A percentile compares a stretch with the other conserved stretches of the same genome.
phyloP scores from a whole-genome alignment of 2,888 invertebrate species.

The Amaurobius ferox region DNA sequence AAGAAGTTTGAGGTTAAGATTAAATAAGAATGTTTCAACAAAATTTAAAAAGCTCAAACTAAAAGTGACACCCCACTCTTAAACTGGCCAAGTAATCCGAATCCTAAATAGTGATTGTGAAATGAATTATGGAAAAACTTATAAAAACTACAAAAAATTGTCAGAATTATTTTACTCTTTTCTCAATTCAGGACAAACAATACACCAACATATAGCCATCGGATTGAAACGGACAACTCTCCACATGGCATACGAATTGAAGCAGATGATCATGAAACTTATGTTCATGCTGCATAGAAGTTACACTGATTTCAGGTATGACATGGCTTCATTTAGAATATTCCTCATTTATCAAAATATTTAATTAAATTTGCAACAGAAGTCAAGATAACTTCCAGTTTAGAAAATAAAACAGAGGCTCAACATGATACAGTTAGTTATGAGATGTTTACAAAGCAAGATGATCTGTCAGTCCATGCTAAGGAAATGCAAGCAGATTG shows the following conservation, averaged over 20 bases:
- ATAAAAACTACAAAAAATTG: conserved; percentile 13
- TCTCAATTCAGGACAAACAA: conserved; percentile 10
- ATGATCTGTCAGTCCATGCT: conserved; percentile 60
- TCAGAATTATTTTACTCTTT: conserved; percentile 29
- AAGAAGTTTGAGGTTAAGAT: too few species aligned
- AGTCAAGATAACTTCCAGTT: conserved; percentile 16
- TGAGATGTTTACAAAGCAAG: conserved; percentile 38
- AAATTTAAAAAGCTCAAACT: not conserved
- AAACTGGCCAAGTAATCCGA: conserved; percentile 3
- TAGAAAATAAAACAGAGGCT: conserved; percentile 19
- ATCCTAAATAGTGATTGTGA: conserved; percentile 1
- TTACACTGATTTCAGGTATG: conserved; percentile 30
- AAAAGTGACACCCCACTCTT: not conserved
- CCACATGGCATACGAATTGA: conserved; percentile 60
- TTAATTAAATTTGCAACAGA: conserved; percentile 20
- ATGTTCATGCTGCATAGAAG: conserved; percentile 25
- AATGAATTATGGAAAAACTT: not conserved
- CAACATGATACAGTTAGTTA: conserved; percentile 18
- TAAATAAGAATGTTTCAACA: not conserved
- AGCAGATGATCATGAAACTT: conserved; percentile 32
- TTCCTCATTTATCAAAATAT: conserved; percentile 26
- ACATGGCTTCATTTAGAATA: conserved; percentile 1
- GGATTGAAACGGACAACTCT: conserved; percentile 63
- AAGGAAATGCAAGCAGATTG: conserved; percentile 41
- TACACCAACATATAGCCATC: conserved; percentile 46